Base-by-base conservation (phyloP, 35 echinoderm and acorn worm species). In the Apostichopus parvimensis region DNA sequence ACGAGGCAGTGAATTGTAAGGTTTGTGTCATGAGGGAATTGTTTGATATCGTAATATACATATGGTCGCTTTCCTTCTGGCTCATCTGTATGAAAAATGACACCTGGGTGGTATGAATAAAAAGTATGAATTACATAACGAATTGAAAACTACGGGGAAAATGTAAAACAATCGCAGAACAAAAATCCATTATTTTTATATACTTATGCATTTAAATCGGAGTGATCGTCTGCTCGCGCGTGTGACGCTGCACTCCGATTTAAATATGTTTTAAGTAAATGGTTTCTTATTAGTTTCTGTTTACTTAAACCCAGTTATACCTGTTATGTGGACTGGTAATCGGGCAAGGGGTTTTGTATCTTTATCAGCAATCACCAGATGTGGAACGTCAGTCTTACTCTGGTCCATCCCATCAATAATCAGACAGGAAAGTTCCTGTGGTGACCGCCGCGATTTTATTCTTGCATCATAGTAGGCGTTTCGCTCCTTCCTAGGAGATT, bases 371-470 rank as follows among this genome's bases (percentile, higher is more conserved):
- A 53, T 61, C 62, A 78, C 23, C 8, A 92, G 66, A 15, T 92
- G 90, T 54, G 93, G 93, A 21, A 94, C 62, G 92, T 94, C 70
- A 8, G 93, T 94, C 66, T 94, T 94, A 9, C 58, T n/a, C 60
- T 94, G 93, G 62, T 94, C 93, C 93, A 94, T 94, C 52, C 90
- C 93, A 86, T 94, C 88, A 24, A 80, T 80, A 80, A 80, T 80
- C 12, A 80, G 8, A 11, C 78, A 80, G 22, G 78, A 45, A 25
- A 80, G 78, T 45, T 80, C 78, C 13, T 12, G 13, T 80, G 78
- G 78, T 25, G 23, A 25, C 5, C 25, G 21, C 5, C 78, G 23
- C 13, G 78, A 20, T 45, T 25, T 80, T 7, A 80, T 53, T 23
- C 78, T 20, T 5, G 78, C 78, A 25, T 80, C 78, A 25, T 80